These are phyloP conservation scores for Silurus aristotelis DNA, from an alignment of 2,797 vertebrate species.

Conservation along the genomic window DNA sequence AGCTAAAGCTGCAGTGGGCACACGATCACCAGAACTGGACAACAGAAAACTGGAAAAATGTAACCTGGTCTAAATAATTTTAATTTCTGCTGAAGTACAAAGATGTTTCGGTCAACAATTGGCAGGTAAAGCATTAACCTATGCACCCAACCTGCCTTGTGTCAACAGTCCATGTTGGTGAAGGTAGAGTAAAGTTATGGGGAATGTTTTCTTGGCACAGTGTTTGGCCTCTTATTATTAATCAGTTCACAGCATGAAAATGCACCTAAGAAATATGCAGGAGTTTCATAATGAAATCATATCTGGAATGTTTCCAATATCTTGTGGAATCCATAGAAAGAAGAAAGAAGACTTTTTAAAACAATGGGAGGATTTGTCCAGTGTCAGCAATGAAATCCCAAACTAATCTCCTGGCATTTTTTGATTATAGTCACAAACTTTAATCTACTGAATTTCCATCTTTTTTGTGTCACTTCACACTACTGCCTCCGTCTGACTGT, in stretches of 20 bases:
- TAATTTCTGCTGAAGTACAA: not conserved
- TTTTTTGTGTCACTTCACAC: no score
- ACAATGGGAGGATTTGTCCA: not conserved
- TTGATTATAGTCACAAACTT: no score
- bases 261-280: not conserved
- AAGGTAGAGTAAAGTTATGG: not conserved
- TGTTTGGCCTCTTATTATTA: not conserved
- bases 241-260: not conserved
- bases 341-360: not conserved
- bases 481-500: no score
- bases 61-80: not conserved
- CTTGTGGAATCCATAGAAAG: not conserved
- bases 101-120: not conserved
- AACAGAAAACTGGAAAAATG: not conserved
- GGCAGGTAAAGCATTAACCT: not conserved
- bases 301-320: not conserved
- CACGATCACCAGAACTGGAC: not conserved
- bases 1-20: not conserved
- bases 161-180: not conserved
- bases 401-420: no score
- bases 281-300: not conserved
- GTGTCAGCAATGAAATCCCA: not conserved
- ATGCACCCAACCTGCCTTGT: not conserved
- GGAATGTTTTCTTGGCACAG: not conserved
- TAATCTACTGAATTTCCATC: no score